Base-by-base conservation (phyloP, 1,140 invertebrate species). In the Papilio dardanus region DNA sequence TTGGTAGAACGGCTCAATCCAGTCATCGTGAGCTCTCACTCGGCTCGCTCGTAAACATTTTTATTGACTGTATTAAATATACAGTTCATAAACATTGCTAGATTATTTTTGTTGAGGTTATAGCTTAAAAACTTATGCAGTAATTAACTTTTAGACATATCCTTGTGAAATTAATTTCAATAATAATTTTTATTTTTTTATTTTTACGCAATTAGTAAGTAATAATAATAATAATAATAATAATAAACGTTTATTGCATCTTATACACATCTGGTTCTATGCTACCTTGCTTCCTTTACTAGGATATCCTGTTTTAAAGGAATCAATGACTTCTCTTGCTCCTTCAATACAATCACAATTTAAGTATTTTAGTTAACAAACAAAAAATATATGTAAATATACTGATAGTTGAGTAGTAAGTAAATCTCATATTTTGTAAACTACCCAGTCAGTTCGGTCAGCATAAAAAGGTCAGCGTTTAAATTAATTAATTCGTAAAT, bases 1-100 rank as follows among this genome's bases (percentile, higher is more conserved):
- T 73, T 73, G 46, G 71, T 73, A 14, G 71, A 54, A 73, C 31
- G 71, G 28, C 71, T 31, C 71, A 73, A 73, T 73, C 71, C 31
- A 73, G 71, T 31, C 42, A 73, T 73, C 71, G 71, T 73, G 58
- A 73, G 46, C 71, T 73, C 42, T 71, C 69, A 71, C 69, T 71
- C 68, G 68, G 46, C 12, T 28, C 6, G 68, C 12, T 33, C 42
- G 42, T 73, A 54, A 73, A 73, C 5, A 46, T 73, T 73, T 71
- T 54, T 35, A 73, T 73, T 58, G 1, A 33, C 8, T 58, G 10
- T 73, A 73, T 71, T 8, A 19, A 42, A 28, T 30, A 71, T 30
- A n/a, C 24, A 24, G 24, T 28, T 24, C 12, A 14, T 28, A 28
- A 28, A 30, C 46, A 54, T 12, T 10, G 8, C 10, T 3, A 0